Conservation (phyloP, 2,113 vertebrate genomes). For the Tretioscincus oriximinensis region DNA sequence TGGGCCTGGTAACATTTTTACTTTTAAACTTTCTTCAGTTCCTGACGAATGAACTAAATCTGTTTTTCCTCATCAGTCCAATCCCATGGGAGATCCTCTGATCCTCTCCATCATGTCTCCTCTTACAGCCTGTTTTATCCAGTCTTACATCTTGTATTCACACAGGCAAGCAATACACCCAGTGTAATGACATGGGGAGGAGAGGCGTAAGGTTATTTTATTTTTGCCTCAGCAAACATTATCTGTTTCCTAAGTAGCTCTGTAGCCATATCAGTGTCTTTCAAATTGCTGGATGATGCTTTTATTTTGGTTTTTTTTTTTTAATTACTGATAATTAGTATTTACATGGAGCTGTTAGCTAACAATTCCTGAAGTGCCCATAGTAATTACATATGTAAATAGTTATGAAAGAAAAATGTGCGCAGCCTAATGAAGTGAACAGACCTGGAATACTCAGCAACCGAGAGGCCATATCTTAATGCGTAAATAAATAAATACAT, state of each 20-base stretch:
- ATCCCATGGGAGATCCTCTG: too few relatives aligned
- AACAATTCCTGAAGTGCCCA: conserved; percentile 75
- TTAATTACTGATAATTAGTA: conserved; percentile 86
- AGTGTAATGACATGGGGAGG: conserved; percentile 56
- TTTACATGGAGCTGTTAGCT: conserved; percentile 82
- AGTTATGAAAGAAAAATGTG: conserved; percentile 58
- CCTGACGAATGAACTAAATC: too few relatives aligned
- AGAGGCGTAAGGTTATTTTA: conserved; percentile 58
- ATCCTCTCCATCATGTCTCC: too few relatives aligned
- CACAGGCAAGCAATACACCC: conserved; percentile 54
- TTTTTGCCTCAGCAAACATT: conserved; percentile 54
- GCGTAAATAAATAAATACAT: neutral
- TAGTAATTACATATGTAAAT: conserved; percentile 80
- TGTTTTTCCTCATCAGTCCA: too few relatives aligned
- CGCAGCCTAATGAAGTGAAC: conserved; percentile 49
- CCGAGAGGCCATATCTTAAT: conserved; percentile 40
- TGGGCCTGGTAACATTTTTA: too few relatives aligned
- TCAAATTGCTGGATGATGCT: conserved; percentile 65
- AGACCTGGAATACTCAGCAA: conserved; percentile 35
- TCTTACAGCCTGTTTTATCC: too few relatives aligned
- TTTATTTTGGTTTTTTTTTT: conserved; percentile 54
- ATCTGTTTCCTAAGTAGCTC: conserved; percentile 67
- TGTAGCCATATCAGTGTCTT: conserved; percentile 73
- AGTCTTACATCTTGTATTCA: conserved; percentile 23
- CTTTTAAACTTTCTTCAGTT: too few relatives aligned